Conservation (phyloP, 2,797 vertebrate genomes). For the Sebastes goodei region DNA sequence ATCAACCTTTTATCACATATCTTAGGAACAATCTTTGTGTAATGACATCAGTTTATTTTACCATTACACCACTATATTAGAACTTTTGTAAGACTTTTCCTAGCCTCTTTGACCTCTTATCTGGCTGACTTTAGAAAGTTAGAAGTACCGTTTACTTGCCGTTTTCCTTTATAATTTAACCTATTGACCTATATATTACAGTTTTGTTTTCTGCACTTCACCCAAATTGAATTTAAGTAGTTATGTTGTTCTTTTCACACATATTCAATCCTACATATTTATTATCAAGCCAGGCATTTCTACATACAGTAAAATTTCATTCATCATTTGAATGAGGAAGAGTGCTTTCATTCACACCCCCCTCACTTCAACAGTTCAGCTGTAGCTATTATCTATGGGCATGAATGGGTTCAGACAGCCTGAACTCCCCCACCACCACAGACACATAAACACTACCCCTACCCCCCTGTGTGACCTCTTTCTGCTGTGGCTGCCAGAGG, state of each 20-base stretch:
- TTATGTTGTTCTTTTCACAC: neutral
- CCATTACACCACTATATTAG: neutral
- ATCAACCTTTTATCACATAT: neutral
- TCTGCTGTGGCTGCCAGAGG: slow-evolving; percentile 43
- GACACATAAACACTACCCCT: slow-evolving; percentile 7
- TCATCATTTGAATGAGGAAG: neutral
- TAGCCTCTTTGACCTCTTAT: neutral
- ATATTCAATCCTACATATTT: neutral
- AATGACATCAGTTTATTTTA: neutral
- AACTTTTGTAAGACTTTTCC: neutral
- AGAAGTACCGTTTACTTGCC: neutral
- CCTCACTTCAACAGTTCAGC: neutral
- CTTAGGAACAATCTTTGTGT: neutral
- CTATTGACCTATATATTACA: neutral
- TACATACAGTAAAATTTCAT: neutral
- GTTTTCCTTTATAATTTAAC: neutral
- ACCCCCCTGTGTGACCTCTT: slow-evolving; percentile 56
- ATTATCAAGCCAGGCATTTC: neutral
- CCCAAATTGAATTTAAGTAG: neutral
- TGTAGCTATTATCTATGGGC: slow-evolving; percentile 24
- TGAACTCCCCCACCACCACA: slow-evolving; percentile 38
- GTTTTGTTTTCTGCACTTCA: neutral
- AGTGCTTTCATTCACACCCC: neutral
- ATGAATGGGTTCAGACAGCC: slow-evolving; percentile 56
- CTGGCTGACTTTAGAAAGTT: neutral